Percentiles rank a stretch among this genome's conserved stretches.
Evolutionary conservation across 2,888 invertebrate species (phyloP).

Genomic region (Adineta ricciae): DNA sequence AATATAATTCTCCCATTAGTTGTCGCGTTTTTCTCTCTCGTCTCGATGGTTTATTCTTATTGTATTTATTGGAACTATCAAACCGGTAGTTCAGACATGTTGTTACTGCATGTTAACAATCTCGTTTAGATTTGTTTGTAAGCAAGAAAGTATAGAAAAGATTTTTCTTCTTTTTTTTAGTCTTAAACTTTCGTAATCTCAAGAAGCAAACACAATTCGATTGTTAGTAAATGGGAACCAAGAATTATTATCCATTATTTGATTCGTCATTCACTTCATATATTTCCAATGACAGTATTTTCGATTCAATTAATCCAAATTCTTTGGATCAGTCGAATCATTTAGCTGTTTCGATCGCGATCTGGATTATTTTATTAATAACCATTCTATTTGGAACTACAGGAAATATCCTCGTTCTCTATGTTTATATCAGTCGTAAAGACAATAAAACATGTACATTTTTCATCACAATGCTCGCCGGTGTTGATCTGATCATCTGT

Average conservation of each 20-base stretch:
- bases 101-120: background rate
- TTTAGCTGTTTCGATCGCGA: background rate
- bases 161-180: background rate
- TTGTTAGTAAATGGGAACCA: background rate
- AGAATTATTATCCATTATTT: background rate
- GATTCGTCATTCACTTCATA: background rate
- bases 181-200: background rate
- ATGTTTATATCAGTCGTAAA: background rate
- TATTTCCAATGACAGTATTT: background rate
- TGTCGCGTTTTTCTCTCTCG: too few relatives aligned
- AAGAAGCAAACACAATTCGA: background rate
- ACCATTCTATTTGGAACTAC: slow-evolving; percentile 4
- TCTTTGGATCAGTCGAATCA: background rate
- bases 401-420: slow-evolving; percentile 11
- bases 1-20: background rate
- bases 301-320: background rate
- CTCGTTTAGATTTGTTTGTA: background rate
- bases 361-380: background rate
- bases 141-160: too few relatives aligned
- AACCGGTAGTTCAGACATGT: background rate
- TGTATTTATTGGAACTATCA: background rate
- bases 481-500: slow-evolving; percentile 4
- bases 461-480: background rate
- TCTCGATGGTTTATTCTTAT: background rate
- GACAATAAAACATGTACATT: slow-evolving; percentile 22